phyloP scores from a whole-genome alignment of 2,888 invertebrate species.

The Exocentrus adspersus region DNA sequence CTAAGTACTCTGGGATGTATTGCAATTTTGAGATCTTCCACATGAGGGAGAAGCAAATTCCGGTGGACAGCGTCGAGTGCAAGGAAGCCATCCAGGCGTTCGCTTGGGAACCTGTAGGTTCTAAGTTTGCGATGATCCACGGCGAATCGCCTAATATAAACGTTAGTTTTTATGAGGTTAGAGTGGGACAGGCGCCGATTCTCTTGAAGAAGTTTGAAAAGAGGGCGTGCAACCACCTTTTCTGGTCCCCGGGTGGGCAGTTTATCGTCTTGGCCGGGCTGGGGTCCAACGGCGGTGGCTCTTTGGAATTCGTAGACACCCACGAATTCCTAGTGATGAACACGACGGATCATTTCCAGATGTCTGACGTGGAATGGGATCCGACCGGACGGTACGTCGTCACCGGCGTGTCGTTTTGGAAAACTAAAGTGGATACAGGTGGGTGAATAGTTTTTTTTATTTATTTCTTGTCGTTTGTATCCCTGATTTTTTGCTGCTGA shows the following conservation, averaged over 20 bases:
- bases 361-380: constrained; percentile 98
- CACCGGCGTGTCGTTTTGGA: constrained; percentile 95
- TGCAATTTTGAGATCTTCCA: constrained; percentile 99
- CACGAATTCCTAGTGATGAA: constrained; percentile 96
- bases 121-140: constrained; percentile 96
- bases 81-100: constrained; percentile 94
- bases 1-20: constrained; percentile 96
- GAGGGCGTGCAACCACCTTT: constrained; percentile 88
- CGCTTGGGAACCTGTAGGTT: constrained; percentile 98
- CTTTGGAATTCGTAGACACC: constrained; percentile 94
- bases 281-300: constrained; percentile 86
- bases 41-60: constrained; percentile 93
- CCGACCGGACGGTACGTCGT: constrained; percentile 98
- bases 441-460: constrained; percentile 49
- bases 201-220: constrained; percentile 89
- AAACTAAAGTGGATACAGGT: constrained; percentile 85
- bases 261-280: constrained; percentile 94
- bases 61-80: constrained; percentile 96
- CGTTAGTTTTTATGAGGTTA: constrained; percentile 91
- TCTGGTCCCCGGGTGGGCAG: constrained; percentile 97
- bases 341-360: constrained; percentile 89
- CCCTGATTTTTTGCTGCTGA: constrained; percentile 45
- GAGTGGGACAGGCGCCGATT: constrained; percentile 86
- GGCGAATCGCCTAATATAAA: constrained; percentile 87
- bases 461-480: not conserved